phyloP scores from a whole-genome alignment of 2,888 invertebrate species.

The Drosophila neutralis region DNA sequence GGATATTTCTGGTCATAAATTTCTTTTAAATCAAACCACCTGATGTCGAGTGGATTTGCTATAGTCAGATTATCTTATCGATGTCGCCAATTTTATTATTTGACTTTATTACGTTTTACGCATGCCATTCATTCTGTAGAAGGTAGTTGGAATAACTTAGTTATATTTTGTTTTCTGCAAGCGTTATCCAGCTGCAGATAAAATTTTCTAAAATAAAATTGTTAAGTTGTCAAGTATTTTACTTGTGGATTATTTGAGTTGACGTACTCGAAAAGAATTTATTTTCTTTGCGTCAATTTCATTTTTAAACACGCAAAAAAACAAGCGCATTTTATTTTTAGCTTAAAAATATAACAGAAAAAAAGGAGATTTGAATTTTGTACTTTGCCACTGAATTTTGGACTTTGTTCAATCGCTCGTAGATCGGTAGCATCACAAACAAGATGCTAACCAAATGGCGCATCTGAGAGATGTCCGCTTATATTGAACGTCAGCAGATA shows the following conservation, averaged over 20 bases:
- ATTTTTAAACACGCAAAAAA: not conserved
- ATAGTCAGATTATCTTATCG: conserved; percentile 65
- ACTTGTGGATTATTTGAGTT: not conserved
- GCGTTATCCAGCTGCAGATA: not conserved
- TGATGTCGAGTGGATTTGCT: conserved; percentile 43
- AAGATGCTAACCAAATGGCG: conserved; percentile 64
- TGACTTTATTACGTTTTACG: conserved; percentile 50
- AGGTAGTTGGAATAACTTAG: not conserved
- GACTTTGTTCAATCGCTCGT: conserved; percentile 54
- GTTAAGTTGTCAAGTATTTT: not conserved
- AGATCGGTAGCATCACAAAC: conserved; percentile 42
- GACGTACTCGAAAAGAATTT: not conserved
- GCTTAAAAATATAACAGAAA: conserved; percentile 5
- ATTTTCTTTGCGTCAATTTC: not conserved
- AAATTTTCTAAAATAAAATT: not conserved
- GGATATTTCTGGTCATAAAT: conserved; percentile 63
- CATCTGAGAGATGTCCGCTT: conserved; percentile 29
- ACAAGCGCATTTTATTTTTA: conserved; percentile 32
- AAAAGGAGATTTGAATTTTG: conserved; percentile 6
- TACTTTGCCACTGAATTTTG: conserved; percentile 52
- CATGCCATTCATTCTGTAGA: conserved; percentile 28
- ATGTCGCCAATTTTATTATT: conserved; percentile 46
- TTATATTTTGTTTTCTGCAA: not conserved
- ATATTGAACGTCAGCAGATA: conserved; percentile 8
- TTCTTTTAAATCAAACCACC: conserved; percentile 53